phyloP scores from a whole-genome alignment of 2,113 vertebrate genomes.

The Herpetotheres cachinnans region DNA sequence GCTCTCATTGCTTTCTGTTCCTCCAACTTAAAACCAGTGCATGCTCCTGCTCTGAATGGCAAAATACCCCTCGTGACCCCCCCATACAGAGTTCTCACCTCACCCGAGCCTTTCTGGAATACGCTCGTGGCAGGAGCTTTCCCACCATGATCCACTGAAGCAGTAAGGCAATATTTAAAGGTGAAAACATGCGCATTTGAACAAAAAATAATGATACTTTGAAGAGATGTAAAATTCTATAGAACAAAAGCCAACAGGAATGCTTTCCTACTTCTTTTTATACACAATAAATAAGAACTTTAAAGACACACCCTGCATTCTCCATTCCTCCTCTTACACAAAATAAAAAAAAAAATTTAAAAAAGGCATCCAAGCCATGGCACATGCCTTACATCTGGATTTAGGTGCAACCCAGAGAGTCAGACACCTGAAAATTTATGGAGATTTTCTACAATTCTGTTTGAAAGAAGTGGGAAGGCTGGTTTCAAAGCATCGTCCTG shows the following conservation, averaged over 20 bases:
- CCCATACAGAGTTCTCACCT: background rate
- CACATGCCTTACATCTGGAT: background rate
- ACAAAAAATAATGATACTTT: background rate
- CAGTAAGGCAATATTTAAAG: background rate
- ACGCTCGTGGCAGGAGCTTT: background rate
- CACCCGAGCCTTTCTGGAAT: accelerated
- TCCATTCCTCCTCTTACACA: background rate
- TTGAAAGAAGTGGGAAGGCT: background rate
- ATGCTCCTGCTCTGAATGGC: background rate
- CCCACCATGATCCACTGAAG: background rate
- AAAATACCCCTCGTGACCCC: background rate
- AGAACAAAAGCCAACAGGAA: background rate
- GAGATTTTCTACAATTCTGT: background rate
- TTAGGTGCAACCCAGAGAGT: background rate
- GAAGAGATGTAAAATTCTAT: background rate
- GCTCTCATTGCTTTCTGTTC: background rate
- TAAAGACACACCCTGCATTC: background rate
- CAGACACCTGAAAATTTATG: background rate
- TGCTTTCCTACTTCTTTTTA: no score
- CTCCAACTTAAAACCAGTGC: background rate
- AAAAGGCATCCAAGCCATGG: background rate
- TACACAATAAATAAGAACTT: background rate
- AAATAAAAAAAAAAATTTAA: no score
- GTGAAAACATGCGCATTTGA: background rate
- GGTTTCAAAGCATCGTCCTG: background rate